Evolutionary conservation across 2,888 invertebrate genomes (phyloP), one percentile per base, ranked within the genome.

Genomic region (Cylindroiulus punctatus): DNA sequence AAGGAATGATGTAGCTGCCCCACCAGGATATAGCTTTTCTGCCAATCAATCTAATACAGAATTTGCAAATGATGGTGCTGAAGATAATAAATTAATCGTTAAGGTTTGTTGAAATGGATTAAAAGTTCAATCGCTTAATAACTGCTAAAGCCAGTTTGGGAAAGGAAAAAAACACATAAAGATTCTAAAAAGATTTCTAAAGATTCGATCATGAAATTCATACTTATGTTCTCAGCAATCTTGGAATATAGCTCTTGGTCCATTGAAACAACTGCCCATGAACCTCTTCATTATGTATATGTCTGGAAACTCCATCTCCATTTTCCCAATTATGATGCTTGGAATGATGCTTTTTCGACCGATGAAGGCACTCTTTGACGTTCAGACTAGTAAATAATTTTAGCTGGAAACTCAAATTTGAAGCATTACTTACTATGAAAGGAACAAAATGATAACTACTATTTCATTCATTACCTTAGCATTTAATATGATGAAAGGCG

Each of bases 261-360:
- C 99, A 1, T 91, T 99, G 44, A 98, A 98, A 91, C 98, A 93
- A 92, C 92, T 93, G 19, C 98, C 98, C 0, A 99, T 99, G 99
- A 99, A 99, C 91, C 92, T 99, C 88, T 98, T 99, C 91, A 97
- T 99, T 87, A 98, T 99, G 98, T 99, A 99, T 91, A 99, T 99
- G 99, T 97, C 99, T 86, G 99, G 99, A 22, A 98, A 97, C 91
- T 98, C 98, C 0, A 98, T 99, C 89, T 99, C 98, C 0, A 99
- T 99, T 89, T 99, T 99, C 90, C 99, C 99, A 0, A 99, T 99
- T 84, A 99, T 99, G 99, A 99, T 99, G 99, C 98, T 99, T 14
- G 98, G 98, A 81, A 99, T 99, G 99, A 93, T 99, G 92, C 95
- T 99, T 89, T 95, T 99, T 89, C 93, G 98, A 88, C 99, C 99